Conservation (phyloP, 2,113 vertebrate genomes). For the Calidris pugnax region DNA sequence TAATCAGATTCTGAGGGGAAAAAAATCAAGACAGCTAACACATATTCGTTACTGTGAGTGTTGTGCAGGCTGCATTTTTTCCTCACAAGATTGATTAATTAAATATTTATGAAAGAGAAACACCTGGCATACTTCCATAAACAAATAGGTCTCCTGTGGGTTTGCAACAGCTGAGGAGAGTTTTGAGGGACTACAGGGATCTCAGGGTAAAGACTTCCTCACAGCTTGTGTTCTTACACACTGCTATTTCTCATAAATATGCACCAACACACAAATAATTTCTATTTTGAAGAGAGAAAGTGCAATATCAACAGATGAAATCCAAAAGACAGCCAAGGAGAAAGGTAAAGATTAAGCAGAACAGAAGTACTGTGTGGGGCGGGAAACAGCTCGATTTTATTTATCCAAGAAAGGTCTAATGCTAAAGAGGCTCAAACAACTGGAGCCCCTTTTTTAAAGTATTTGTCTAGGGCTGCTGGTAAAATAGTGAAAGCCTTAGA, state of each 20-base stretch:
- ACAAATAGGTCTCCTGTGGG: conserved; percentile 71
- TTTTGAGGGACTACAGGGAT: conserved; percentile 62
- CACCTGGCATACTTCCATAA: conserved; percentile 84
- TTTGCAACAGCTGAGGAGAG: conserved; percentile 68
- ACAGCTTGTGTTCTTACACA: conserved; percentile 66
- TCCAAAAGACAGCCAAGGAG: conserved; percentile 39
- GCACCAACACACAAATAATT: conserved; percentile 51
- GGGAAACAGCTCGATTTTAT: neutral
- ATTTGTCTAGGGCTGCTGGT: neutral
- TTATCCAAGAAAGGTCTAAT: neutral
- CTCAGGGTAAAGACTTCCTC: conserved; percentile 56
- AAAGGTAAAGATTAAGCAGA: conserved; percentile 29
- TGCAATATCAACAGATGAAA: conserved; percentile 52
- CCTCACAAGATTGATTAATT: conserved; percentile 75
- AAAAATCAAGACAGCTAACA: conserved; percentile 43
- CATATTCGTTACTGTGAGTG: conserved; percentile 25
- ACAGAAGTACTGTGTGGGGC: neutral
- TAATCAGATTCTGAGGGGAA: conserved; percentile 44
- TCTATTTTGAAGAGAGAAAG: conserved; percentile 39
- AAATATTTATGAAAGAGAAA: conserved; percentile 87
- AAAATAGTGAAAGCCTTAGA: neutral
- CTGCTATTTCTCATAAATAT: conserved; percentile 69
- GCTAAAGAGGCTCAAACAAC: neutral
- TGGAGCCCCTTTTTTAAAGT: neutral
- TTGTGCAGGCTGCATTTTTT: conserved; percentile 54